Evolutionary conservation across 2,113 vertebrate species (phyloP), one percentile per base, ranked within the genome.

Genomic region (Potamarius usumacintae): DNA sequence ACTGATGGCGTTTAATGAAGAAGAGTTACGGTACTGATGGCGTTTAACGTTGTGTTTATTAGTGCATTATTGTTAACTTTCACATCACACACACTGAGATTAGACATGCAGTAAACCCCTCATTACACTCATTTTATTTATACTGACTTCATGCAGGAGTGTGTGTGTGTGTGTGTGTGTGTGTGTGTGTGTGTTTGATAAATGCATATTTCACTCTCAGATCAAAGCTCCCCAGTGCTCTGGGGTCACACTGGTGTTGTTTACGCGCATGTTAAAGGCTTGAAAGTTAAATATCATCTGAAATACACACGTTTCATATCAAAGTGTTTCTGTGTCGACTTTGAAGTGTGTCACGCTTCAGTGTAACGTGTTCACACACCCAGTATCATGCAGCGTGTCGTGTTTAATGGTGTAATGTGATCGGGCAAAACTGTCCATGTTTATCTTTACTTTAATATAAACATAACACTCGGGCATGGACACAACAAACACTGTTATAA

Each of bases 201-300:
- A 94, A 95, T 94, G 92, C 91, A 95, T 95, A 93, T 95, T 95
- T 95, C 91, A 94, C 92, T 94, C 91, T 86, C 87, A 94, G 95
- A 96, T 96, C 95, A 96, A 96, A 96, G 94, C 67, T 88, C 89
- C 94, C 92, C 93, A 87, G 85, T 89, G 90, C 82, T 92, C 94
- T 94, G 91, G 92, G 94, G 95, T 94, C 95, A 95, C 94, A 95
- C 94, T 92, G 90, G 95, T 92, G 95, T 95, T 96, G 95, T 96
- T 96, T 95, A 96, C 94, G 94, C 94, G 93, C 94, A 95, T 95
- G 95, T 95, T 95, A 94, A 95, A 94, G 95, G 95, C 94, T 91
- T 90, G 94, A 85, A 90, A 92, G 95, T 95, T 93, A 95, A 95
- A 95, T 95, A 96, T 94, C 91, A 93, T 93, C 55, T 94, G 91